These are phyloP conservation scores for Druceiella hillmani DNA, from an alignment of 2,888 invertebrate species.

Conservation along the genomic window DNA sequence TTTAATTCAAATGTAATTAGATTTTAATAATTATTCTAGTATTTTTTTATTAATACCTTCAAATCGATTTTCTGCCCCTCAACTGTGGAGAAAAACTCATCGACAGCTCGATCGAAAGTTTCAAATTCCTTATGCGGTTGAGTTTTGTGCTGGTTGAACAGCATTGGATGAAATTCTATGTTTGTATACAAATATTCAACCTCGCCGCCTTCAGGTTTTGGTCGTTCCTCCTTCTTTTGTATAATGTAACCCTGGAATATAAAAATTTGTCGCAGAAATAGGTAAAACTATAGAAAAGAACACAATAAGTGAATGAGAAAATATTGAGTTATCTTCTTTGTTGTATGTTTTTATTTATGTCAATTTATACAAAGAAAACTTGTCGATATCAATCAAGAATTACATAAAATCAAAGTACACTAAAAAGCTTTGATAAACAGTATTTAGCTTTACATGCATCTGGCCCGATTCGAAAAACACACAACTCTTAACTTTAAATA, in stretches of 20 bases:
- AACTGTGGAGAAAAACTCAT: constrained; percentile 92
- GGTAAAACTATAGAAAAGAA: constrained; percentile 5
- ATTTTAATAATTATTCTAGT: too few species aligned
- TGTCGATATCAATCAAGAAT: too few species aligned
- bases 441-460: too few species aligned
- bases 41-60: too few species aligned
- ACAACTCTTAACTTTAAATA: too few species aligned
- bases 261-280: constrained; percentile 7
- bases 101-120: constrained; percentile 82
- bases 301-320: constrained; percentile 6
- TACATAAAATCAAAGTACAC: too few species aligned
- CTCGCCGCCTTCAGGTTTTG: constrained; percentile 41
- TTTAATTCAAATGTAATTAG: too few species aligned
- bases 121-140: constrained; percentile 61
- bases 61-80: constrained; percentile 94
- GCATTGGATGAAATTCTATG: constrained; percentile 89
- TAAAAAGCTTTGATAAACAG: too few species aligned
- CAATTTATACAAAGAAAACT: too few species aligned
- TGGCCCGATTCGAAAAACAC: too few species aligned
- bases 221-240: constrained; percentile 75
- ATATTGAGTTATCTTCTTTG: neutral
- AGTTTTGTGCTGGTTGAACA: constrained; percentile 67
- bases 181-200: constrained; percentile 67
- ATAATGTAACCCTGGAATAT: constrained; percentile 70
- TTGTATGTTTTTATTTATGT: neutral